Conservation (phyloP, 2,797 vertebrate genomes). For the Cuculus canorus region DNA sequence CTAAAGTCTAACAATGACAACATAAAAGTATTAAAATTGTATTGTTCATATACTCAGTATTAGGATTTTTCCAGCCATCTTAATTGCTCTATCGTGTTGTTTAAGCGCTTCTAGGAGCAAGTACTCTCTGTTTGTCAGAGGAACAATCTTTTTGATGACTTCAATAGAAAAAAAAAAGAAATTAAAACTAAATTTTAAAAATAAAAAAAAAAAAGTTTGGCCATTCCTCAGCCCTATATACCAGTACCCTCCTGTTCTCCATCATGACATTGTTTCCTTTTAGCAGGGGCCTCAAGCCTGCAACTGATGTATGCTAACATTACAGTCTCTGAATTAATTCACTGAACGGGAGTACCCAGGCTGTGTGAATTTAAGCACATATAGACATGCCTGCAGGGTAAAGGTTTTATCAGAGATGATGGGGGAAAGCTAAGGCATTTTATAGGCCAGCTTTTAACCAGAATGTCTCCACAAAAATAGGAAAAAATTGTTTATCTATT, state of each 20-base stretch:
- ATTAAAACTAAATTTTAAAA: no score
- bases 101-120: not conserved
- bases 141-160: not conserved
- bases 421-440: not conserved
- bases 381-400: not conserved
- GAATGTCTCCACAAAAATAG: not conserved
- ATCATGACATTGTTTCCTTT: not conserved
- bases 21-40: not conserved
- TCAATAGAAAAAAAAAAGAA: not conserved
- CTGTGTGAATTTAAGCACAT: not conserved
- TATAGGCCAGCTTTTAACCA: not conserved
- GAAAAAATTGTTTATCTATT: not conserved
- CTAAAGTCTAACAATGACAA: not conserved
- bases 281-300: not conserved
- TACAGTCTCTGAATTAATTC: not conserved
- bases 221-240: not conserved
- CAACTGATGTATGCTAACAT: not conserved
- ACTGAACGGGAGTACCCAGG: not conserved
- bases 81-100: not conserved
- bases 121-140: not conserved
- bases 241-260: not conserved
- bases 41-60: not conserved
- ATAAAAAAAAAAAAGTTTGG: not conserved
- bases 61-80: not conserved
- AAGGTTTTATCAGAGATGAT: not conserved